phyloP scores from a whole-genome alignment of 2,888 invertebrate species.

The Oegoconia quadripuncta region DNA sequence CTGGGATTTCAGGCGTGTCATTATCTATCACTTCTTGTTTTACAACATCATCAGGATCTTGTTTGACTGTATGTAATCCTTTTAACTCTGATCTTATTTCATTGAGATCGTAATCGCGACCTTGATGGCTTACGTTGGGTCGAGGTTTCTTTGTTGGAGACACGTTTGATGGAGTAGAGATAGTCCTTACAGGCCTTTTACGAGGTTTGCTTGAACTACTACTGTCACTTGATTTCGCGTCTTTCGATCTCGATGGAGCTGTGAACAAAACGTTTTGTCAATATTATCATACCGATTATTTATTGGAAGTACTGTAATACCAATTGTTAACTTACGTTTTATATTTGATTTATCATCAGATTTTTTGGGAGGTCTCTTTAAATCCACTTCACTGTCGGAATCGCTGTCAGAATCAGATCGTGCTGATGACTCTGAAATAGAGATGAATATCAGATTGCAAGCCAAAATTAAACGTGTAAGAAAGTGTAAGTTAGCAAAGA shows the following conservation, averaged over 20 bases:
- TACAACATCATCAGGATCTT: slow-evolving; percentile 57
- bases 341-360: slow-evolving; percentile 53
- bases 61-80: slow-evolving; percentile 81
- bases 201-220: slow-evolving; percentile 64
- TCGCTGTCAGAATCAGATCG: slow-evolving; percentile 71
- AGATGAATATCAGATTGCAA: slow-evolving; percentile 4
- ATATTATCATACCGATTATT: not conserved
- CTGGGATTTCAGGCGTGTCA: slow-evolving; percentile 30
- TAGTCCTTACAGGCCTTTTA: slow-evolving; percentile 56
- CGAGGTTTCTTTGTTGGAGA: slow-evolving; percentile 62
- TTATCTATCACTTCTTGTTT: slow-evolving; percentile 52
- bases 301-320: too few species aligned
- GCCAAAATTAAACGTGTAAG: not conserved
- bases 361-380: slow-evolving; percentile 63
- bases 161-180: slow-evolving; percentile 49
- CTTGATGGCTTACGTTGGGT: slow-evolving; percentile 46
- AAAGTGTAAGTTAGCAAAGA: not conserved
- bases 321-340: slow-evolving; percentile 50
- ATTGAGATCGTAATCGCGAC: slow-evolving; percentile 89
- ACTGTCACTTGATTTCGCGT: slow-evolving; percentile 63
- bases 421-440: slow-evolving; percentile 57
- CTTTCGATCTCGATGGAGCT: slow-evolving; percentile 53
- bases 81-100: slow-evolving; percentile 91
- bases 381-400: slow-evolving; percentile 73
- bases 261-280: slow-evolving; percentile 2